phyloP scores from a whole-genome alignment of 2,888 invertebrate genomes.

The Campoletis raptor region DNA sequence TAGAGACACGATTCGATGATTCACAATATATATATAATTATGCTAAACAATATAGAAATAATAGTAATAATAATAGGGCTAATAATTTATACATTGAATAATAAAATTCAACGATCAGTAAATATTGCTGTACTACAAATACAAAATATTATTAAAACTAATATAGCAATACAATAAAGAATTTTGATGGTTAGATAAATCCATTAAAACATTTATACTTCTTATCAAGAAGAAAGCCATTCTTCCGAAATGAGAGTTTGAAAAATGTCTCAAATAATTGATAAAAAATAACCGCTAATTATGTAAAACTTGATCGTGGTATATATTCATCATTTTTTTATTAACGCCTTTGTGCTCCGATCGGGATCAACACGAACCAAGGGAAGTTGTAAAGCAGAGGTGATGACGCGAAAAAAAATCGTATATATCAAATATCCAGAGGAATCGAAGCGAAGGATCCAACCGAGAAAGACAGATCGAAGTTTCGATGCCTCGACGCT shows the following conservation, averaged over 20 bases:
- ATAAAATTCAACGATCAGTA: background rate
- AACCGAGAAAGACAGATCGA: constrained; percentile 29
- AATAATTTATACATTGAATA: background rate
- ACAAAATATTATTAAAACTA: background rate
- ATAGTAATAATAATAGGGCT: background rate
- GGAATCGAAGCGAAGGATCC: constrained; percentile 13
- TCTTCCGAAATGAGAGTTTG: background rate
- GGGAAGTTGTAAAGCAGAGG: background rate
- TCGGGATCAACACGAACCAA: background rate
- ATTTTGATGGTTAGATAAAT: background rate
- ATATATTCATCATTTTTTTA: background rate
- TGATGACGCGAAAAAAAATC: constrained; percentile 17
- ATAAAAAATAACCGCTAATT: background rate
- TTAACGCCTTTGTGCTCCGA: background rate
- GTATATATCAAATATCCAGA: constrained; percentile 11
- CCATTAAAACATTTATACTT: background rate
- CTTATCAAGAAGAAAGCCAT: background rate
- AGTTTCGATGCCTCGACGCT: constrained; percentile 47
- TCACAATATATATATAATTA: background rate
- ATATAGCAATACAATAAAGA: background rate
- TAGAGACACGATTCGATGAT: background rate
- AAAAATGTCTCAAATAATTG: background rate
- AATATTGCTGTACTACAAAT: background rate
- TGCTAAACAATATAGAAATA: background rate
- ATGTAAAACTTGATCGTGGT: background rate